Conservation (phyloP, 1,140 invertebrate genomes). For the Condylostylus longicornis region DNA sequence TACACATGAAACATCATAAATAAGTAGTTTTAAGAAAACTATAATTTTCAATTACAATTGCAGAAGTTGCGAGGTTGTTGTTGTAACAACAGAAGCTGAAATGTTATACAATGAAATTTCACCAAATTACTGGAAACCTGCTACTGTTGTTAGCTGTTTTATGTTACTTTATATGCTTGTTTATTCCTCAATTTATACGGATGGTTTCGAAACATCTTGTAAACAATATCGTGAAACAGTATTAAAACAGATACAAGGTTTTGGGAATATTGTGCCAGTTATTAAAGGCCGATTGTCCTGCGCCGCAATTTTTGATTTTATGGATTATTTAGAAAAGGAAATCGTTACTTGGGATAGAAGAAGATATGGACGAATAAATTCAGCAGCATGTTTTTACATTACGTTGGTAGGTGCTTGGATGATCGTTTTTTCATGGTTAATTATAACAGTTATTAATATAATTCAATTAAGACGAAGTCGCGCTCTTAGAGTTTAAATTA, state of each 20-base stretch:
- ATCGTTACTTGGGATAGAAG: conserved; percentile 36
- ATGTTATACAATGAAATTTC: conserved; percentile 34
- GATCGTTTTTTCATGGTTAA: conserved; percentile 38
- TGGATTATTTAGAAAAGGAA: conserved; percentile 54
- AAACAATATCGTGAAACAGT: conserved; percentile 44
- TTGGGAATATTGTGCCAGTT: conserved; percentile 40
- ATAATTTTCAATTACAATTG: too few species aligned
- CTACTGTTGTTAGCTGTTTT: conserved; percentile 38
- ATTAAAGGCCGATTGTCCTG: conserved; percentile 48
- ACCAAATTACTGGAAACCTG: conserved; percentile 43
- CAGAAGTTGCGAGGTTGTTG: conserved; percentile 41
- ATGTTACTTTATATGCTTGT: conserved; percentile 43
- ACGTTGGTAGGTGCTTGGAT: conserved; percentile 43
- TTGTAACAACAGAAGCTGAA: conserved; percentile 37
- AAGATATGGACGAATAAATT: conserved; percentile 44
- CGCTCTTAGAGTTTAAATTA: too few species aligned
- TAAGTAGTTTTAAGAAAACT: too few species aligned
- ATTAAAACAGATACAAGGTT: conserved; percentile 38
- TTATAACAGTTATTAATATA: conserved; percentile 36
- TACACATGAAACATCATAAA: too few species aligned
- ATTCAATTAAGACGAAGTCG: conserved; percentile 35
- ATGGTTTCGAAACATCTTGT: conserved; percentile 51
- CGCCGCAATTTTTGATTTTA: conserved; percentile 51
- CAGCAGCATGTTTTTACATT: conserved; percentile 41
- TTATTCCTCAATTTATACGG: conserved; percentile 44